Evolutionary conservation across 2,113 vertebrate genomes (phyloP).

Genomic region (Corythornis cristatus): DNA sequence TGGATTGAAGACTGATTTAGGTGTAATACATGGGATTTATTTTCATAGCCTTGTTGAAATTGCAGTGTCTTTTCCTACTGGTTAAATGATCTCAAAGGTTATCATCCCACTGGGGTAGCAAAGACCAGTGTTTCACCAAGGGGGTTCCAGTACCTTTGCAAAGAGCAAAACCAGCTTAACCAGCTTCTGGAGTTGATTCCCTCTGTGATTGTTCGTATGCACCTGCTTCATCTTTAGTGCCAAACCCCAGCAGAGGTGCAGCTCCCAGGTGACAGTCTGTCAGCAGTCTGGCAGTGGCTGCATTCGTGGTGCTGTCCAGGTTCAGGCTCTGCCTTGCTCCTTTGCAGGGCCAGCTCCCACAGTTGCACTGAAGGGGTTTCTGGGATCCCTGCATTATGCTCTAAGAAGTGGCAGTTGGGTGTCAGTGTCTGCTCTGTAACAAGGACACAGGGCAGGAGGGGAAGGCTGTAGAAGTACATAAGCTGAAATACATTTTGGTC

Average conservation of each 20-base stretch:
- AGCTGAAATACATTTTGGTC: not conserved
- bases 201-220: not conserved
- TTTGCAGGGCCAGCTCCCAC: not conserved
- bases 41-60: not conserved
- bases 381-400: not conserved
- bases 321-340: not conserved
- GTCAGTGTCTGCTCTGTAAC: not conserved
- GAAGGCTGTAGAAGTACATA: not conserved
- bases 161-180: accelerated
- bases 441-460: not conserved
- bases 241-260: not conserved
- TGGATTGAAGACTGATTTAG: not conserved
- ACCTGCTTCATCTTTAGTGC: not conserved
- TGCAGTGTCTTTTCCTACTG: not conserved
- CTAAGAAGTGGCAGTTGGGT: not conserved
- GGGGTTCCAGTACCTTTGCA: not conserved
- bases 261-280: not conserved
- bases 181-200: not conserved
- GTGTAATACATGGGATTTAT: not conserved
- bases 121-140: accelerated
- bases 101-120: not conserved
- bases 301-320: not conserved
- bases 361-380: not conserved
- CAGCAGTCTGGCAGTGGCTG: not conserved
- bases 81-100: not conserved